These are phyloP conservation scores for Coecobrya sp. DNA, from an alignment of 2,888 invertebrate species.

Conservation along the genomic window DNA sequence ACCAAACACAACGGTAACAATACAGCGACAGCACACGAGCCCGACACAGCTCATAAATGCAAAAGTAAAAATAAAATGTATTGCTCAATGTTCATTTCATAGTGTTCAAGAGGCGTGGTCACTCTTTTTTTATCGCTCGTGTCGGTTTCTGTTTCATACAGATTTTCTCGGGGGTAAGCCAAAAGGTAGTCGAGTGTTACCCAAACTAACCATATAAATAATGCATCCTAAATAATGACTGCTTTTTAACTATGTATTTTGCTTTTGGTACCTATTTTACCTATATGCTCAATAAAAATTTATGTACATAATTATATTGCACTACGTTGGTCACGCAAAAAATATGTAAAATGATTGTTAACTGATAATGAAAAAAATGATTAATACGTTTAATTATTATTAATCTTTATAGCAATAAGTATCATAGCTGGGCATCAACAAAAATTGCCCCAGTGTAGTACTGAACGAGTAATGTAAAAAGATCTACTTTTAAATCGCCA, in stretches of 20 bases:
- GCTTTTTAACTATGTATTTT: no score
- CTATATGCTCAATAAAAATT: neutral
- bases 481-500: conserved; percentile 33
- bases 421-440: conserved; percentile 31
- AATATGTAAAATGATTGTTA: conserved; percentile 18
- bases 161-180: conserved; percentile 55
- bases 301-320: no score
- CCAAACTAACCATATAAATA: neutral
- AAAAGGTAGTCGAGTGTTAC: conserved; percentile 2
- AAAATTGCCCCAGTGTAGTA: neutral
- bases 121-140: neutral
- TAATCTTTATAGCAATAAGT: neutral
- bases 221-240: conserved; percentile 31
- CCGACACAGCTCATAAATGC: conserved; percentile 11
- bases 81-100: neutral
- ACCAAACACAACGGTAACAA: neutral
- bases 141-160: neutral
- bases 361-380: conserved; percentile 39
- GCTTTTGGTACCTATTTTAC: neutral
- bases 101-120: neutral
- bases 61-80: conserved; percentile 29
- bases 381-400: conserved; percentile 35
- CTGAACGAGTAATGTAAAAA: neutral
- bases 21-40: neutral
- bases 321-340: no score